Evolutionary conservation across 2,888 invertebrate genomes (phyloP).

Genomic region (Fissipunctia ypsillon): DNA sequence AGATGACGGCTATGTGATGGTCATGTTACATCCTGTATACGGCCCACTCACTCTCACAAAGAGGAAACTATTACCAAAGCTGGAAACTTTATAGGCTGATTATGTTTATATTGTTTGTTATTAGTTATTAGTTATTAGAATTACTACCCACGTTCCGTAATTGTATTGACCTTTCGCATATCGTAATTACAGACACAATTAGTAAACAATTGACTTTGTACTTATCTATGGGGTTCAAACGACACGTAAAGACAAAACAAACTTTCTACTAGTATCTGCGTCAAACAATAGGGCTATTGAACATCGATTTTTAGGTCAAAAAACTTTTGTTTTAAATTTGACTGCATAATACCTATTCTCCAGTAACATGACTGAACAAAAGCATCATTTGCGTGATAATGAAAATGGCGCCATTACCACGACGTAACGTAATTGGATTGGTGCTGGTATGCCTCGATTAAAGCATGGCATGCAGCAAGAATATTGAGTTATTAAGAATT

Average conservation of each 20-base stretch:
- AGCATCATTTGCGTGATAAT: constrained; percentile 44
- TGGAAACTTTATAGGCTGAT: not conserved
- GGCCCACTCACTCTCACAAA: not conserved
- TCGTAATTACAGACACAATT: too few species aligned
- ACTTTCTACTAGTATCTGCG: constrained; percentile 9
- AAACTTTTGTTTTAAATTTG: constrained; percentile 21
- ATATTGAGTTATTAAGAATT: constrained; percentile 12
- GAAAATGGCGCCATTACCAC: constrained; percentile 24
- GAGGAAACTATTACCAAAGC: too few species aligned
- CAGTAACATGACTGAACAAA: constrained; percentile 29
- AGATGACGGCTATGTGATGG: too few species aligned
- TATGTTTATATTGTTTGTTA: too few species aligned
- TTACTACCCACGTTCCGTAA: too few species aligned
- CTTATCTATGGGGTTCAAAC: too few species aligned
- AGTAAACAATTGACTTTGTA: too few species aligned
- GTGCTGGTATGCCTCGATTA: constrained; percentile 1
- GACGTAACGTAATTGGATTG: constrained; percentile 16
- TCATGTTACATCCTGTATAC: not conserved
- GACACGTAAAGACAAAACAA: too few species aligned
- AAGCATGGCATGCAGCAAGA: not conserved
- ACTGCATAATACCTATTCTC: constrained; percentile 7
- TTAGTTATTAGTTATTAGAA: too few species aligned
- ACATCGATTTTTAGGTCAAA: constrained; percentile 29
- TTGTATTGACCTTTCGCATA: too few species aligned
- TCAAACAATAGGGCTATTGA: constrained; percentile 40